Evolutionary conservation across 2,797 vertebrate species (phyloP).

Genomic region (Neostethus bicornis): DNA sequence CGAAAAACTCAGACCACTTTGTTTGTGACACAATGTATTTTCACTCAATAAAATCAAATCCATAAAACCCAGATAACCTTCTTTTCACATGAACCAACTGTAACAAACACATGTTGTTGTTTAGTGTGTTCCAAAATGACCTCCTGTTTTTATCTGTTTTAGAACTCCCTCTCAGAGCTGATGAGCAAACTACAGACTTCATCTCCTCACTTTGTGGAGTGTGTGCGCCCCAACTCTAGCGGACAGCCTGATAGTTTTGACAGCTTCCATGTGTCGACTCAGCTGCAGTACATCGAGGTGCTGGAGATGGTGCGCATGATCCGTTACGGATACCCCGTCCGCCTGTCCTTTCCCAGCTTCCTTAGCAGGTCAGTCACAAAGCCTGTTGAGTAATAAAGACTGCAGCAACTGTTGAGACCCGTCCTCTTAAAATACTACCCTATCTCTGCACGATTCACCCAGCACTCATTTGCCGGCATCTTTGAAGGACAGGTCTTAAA

Average conservation of each 20-base stretch:
- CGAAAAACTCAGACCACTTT: conserved; percentile 56
- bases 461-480: conserved; percentile 5
- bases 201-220: conserved; percentile 88
- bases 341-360: conserved; percentile 88
- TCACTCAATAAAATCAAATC: conserved; percentile 26
- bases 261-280: conserved; percentile 89
- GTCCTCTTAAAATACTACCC: conserved; percentile 1
- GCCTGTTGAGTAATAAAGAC: conserved; percentile 16
- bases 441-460: conserved; percentile 7
- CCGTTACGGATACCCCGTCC: conserved; percentile 90
- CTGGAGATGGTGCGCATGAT: conserved; percentile 94
- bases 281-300: conserved; percentile 92
- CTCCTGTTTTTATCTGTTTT: conserved; percentile 17
- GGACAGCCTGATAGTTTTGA: conserved; percentile 87
- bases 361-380: conserved; percentile 85
- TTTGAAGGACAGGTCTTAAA: conserved; percentile 23
- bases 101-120: background rate
- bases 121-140: conserved; percentile 7
- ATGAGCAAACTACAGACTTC: conserved; percentile 86
- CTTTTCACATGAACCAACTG: background rate
- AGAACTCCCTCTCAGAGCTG: conserved; percentile 91
- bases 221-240: conserved; percentile 88
- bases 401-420: background rate
- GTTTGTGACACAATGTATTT: conserved; percentile 48
- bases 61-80: conserved; percentile 17